Evolutionary conservation across 2,113 vertebrate species (phyloP).

Genomic region (Pandion haliaetus): DNA sequence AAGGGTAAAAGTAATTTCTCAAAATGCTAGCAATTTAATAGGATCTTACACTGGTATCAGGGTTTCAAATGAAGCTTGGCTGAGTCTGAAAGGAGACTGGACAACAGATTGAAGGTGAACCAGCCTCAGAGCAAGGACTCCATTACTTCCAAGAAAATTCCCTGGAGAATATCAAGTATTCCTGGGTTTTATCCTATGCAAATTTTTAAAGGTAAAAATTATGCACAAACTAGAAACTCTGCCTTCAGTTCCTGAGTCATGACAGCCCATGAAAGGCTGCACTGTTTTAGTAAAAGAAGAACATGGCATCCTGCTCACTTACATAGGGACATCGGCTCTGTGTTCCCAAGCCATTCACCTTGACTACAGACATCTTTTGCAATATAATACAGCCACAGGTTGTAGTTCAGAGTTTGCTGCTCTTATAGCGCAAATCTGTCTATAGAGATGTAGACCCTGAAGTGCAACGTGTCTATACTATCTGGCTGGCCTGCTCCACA

Average conservation of each 20-base stretch:
- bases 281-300: neutral
- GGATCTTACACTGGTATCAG: neutral
- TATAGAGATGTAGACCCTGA: neutral
- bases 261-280: neutral
- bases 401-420: neutral
- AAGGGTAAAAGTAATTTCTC: neutral
- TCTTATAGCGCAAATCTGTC: neutral
- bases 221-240: neutral
- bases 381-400: neutral
- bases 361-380: neutral
- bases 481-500: neutral
- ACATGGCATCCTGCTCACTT: accelerated
- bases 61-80: neutral
- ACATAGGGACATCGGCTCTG: neutral
- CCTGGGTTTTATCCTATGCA: neutral
- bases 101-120: neutral
- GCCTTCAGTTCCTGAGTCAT: neutral
- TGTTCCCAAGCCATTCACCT: neutral
- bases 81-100: neutral
- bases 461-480: neutral
- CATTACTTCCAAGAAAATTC: neutral
- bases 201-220: neutral
- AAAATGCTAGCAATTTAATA: neutral
- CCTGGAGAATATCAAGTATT: neutral
- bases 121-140: neutral